Evolutionary conservation across 1,140 invertebrate species (phyloP).

Genomic region (Orchestia grillus): DNA sequence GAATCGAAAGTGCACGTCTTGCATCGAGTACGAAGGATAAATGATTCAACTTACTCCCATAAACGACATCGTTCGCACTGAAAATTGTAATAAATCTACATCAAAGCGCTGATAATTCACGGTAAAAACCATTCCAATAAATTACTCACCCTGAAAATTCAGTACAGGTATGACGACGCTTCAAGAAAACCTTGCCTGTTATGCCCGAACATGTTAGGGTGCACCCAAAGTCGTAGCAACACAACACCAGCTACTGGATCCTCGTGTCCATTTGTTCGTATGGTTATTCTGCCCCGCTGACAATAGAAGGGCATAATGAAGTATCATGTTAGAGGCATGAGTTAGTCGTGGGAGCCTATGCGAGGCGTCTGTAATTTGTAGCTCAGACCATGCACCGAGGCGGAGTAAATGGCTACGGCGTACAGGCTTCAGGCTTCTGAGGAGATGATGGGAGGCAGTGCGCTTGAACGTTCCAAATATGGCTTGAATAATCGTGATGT

Average conservation of each 20-base stretch:
- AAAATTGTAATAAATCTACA: no score
- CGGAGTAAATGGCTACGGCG: not conserved
- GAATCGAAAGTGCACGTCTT: no score
- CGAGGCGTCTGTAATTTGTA: constrained; percentile 18
- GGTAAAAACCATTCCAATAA: no score
- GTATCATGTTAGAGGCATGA: constrained; percentile 12
- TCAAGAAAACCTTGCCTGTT: no score
- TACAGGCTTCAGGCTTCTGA: not conserved
- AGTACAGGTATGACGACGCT: no score
- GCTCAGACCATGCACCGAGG: not conserved
- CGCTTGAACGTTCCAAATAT: not conserved
- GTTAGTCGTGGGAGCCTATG: not conserved
- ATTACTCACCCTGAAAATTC: no score
- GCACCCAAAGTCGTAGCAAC: not conserved
- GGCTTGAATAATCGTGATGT: no score
- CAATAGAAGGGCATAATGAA: constrained; percentile 3
- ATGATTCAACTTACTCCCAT: no score
- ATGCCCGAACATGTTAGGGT: no score
- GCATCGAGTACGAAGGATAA: no score
- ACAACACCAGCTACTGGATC: not conserved
- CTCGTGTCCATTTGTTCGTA: not conserved
- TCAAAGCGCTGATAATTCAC: no score
- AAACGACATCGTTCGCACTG: no score
- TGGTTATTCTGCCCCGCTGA: not conserved
- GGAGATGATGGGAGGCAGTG: not conserved